Conservation (phyloP, 1,140 invertebrate genomes). For the Anadara kagoshimensis region DNA sequence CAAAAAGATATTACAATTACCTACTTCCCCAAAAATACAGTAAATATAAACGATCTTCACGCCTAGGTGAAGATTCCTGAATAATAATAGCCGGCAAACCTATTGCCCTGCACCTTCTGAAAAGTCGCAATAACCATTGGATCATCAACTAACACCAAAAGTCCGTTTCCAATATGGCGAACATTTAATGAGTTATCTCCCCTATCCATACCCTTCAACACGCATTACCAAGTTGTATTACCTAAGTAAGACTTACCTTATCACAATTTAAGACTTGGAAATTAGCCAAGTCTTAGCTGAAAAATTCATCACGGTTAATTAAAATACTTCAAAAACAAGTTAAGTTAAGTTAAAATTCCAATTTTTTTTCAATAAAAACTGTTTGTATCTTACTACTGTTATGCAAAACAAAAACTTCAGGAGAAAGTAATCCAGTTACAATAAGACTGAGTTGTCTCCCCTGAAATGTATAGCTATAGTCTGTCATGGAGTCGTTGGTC, state of each 20-base stretch:
- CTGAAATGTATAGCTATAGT: no score
- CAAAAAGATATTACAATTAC: background rate
- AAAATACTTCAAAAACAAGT: background rate
- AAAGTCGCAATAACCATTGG: constrained; percentile 55
- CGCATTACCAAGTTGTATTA: constrained; percentile 28
- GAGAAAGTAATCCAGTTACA: no score
- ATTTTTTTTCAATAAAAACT: background rate
- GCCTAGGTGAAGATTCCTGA: constrained; percentile 40
- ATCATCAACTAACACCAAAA: constrained; percentile 52
- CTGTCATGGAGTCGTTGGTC: no score
- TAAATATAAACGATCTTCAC: constrained; percentile 36
- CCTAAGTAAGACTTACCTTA: constrained; percentile 48
- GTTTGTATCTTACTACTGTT: no score
- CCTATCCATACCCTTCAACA: constrained; percentile 37
- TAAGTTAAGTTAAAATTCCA: constrained; percentile 11
- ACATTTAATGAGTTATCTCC: constrained; percentile 32
- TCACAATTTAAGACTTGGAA: constrained; percentile 17
- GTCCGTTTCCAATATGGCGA: constrained; percentile 55
- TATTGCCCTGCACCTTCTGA: constrained; percentile 52
- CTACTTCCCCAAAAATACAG: constrained; percentile 25
- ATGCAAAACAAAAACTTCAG: no score
- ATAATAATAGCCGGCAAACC: constrained; percentile 46
- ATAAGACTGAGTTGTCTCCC: no score
- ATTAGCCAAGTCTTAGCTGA: constrained; percentile 30
- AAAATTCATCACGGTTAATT: constrained; percentile 26